Conservation (phyloP, 2,888 invertebrate genomes). For the Macrosoma leucophasiata region DNA sequence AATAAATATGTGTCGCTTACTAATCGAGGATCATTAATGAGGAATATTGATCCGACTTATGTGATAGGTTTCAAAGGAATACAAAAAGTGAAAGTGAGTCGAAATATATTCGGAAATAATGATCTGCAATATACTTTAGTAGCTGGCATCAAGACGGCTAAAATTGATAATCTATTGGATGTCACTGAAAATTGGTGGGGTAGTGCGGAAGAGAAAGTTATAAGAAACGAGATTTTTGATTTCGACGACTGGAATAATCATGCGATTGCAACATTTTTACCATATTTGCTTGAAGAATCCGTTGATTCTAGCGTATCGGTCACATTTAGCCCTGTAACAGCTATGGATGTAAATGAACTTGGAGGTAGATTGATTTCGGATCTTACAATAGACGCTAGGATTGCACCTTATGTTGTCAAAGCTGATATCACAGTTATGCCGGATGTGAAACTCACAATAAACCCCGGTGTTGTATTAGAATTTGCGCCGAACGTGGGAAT, state of each 20-base stretch:
- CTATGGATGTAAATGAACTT: slow-evolving; percentile 79
- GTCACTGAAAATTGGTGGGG: slow-evolving; percentile 99
- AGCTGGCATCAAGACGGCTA: slow-evolving; percentile 93
- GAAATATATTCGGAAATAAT: slow-evolving; percentile 92
- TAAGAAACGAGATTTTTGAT: slow-evolving; percentile 92
- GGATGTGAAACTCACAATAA: slow-evolving; percentile 87
- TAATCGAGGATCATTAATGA: slow-evolving; percentile 47
- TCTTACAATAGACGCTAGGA: slow-evolving; percentile 77
- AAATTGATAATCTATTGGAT: slow-evolving; percentile 89
- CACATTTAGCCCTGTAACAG: slow-evolving; percentile 75
- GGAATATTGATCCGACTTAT: slow-evolving; percentile 80
- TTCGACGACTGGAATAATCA: slow-evolving; percentile 99
- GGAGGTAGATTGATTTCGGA: slow-evolving; percentile 85
- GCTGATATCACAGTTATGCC: slow-evolving; percentile 99
- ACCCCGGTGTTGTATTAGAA: slow-evolving; percentile 92
- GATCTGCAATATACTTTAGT: slow-evolving; percentile 91
- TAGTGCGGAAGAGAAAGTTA: slow-evolving; percentile 80
- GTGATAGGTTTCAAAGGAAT: slow-evolving; percentile 95
- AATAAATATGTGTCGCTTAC: slow-evolving; percentile 74
- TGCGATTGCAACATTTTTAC: slow-evolving; percentile 92
- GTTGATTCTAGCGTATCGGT: slow-evolving; percentile 86
- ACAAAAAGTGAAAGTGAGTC: slow-evolving; percentile 92
- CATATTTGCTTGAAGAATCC: slow-evolving; percentile 87
- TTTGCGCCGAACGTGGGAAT: slow-evolving; percentile 98
- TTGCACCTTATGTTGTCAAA: slow-evolving; percentile 84